Evolutionary conservation across 2,888 invertebrate species (phyloP).

Genomic region (Apomyelois bistriatella): DNA sequence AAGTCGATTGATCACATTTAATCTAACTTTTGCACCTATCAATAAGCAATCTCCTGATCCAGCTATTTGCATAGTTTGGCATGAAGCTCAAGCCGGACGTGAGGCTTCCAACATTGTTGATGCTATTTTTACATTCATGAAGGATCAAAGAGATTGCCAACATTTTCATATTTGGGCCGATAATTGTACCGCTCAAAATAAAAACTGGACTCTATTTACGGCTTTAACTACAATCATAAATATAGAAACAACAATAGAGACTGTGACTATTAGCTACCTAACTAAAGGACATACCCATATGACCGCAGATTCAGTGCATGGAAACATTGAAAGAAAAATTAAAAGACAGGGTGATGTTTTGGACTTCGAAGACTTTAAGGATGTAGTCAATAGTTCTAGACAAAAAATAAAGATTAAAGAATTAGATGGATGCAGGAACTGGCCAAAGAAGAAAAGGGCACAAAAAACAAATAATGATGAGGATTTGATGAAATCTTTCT

Average conservation of each 20-base stretch:
- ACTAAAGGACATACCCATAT: conserved; percentile 17
- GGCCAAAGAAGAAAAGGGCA: conserved; percentile 11
- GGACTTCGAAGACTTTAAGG: conserved; percentile 15
- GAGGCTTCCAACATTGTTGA: conserved; percentile 16
- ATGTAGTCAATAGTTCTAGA: conserved; percentile 2
- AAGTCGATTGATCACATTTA: conserved; percentile 19
- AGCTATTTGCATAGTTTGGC: conserved; percentile 19
- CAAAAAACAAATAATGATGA: no score
- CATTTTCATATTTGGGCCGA: conserved; percentile 18
- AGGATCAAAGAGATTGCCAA: conserved; percentile 12
- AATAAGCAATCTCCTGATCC: conserved; percentile 17
- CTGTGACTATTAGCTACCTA: conserved; percentile 13
- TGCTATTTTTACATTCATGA: conserved; percentile 14
- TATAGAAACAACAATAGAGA: conserved; percentile 8
- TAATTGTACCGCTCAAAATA: conserved; percentile 18
- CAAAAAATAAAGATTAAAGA: neutral
- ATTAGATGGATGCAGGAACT: neutral
- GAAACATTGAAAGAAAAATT: conserved; percentile 16
- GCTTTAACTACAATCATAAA: conserved; percentile 1
- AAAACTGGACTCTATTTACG: conserved; percentile 15
- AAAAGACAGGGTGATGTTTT: conserved; percentile 12
- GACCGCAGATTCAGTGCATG: conserved; percentile 17
- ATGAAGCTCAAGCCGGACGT: conserved; percentile 18
- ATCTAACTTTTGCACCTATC: conserved; percentile 21
- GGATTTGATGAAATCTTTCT: neutral